These are phyloP conservation scores for Charadrius vociferus DNA, from an alignment of 2,113 vertebrate species.

Conservation along the genomic window DNA sequence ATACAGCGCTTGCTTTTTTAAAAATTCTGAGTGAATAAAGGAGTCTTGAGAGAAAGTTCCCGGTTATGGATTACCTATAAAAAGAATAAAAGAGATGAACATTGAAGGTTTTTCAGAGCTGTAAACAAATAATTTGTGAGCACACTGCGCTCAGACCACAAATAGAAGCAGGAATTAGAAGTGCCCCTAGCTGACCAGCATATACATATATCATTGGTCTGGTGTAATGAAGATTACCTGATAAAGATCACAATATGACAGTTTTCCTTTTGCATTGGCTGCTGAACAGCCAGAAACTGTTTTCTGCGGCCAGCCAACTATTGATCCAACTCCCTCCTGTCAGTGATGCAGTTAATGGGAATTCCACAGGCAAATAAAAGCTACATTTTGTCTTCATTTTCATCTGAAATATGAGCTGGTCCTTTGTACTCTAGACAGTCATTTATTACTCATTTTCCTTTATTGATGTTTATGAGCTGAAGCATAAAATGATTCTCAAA, in stretches of 20 bases:
- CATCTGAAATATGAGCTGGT: conserved; percentile 87
- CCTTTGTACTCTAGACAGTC: conserved; percentile 87
- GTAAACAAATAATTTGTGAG: conserved; percentile 87
- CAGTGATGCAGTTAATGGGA: conserved; percentile 87
- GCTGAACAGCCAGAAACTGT: conserved; percentile 90
- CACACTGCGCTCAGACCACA: conserved; percentile 65
- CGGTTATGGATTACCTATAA: conserved; percentile 80
- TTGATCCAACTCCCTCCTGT: conserved; percentile 88
- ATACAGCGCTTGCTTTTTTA: conserved; percentile 57
- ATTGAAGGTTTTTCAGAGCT: conserved; percentile 73
- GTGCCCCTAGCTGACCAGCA: conserved; percentile 80
- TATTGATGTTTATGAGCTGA: conserved; percentile 89
- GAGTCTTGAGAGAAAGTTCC: conserved; percentile 71
- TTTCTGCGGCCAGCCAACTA: conserved; percentile 84
- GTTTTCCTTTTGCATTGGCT: conserved; percentile 91
- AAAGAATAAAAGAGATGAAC: conserved; percentile 82
- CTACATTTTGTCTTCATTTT: conserved; percentile 86
- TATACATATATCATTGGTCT: conserved; percentile 89
- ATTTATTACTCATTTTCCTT: conserved; percentile 88
- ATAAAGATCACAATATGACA: conserved; percentile 99
- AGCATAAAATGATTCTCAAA: conserved; percentile 88
- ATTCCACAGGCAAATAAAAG: conserved; percentile 88
- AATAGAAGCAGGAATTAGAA: conserved; percentile 78
- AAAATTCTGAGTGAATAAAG: conserved; percentile 72
- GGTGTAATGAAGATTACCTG: conserved; percentile 93